Percentiles rank a stretch among this genome's conserved stretches.
Conservation (phyloP, 2,888 invertebrate species). For the Diogma glabrata region DNA sequence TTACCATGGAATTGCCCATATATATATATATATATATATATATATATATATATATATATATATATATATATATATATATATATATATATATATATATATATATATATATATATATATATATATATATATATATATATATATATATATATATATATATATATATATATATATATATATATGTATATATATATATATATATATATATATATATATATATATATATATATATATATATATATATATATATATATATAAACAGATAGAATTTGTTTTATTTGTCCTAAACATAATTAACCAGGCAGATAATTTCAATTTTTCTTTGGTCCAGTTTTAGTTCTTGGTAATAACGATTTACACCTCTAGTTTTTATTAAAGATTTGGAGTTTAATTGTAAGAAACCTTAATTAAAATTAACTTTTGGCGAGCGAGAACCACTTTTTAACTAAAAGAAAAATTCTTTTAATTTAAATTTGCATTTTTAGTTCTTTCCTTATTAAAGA, state of each 20-base stretch:
- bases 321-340: no score
- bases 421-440: no score
- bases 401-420: no score
- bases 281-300: no score
- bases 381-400: no score
- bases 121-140: neutral
- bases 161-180: neutral
- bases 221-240: neutral
- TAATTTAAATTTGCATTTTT: no score
- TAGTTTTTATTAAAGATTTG: no score
- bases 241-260: neutral
- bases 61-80: neutral
- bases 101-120: neutral
- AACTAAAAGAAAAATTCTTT: no score
- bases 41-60: neutral
- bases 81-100: neutral
- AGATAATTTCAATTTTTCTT: no score
- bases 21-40: neutral
- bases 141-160: neutral
- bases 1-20: no score
- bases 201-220: neutral
- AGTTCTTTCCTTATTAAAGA: no score
- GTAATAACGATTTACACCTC: no score
- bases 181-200: neutral
- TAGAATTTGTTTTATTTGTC: neutral